Base-by-base conservation (phyloP, 2,113 vertebrate species). In the Atlantisia rogersi region DNA sequence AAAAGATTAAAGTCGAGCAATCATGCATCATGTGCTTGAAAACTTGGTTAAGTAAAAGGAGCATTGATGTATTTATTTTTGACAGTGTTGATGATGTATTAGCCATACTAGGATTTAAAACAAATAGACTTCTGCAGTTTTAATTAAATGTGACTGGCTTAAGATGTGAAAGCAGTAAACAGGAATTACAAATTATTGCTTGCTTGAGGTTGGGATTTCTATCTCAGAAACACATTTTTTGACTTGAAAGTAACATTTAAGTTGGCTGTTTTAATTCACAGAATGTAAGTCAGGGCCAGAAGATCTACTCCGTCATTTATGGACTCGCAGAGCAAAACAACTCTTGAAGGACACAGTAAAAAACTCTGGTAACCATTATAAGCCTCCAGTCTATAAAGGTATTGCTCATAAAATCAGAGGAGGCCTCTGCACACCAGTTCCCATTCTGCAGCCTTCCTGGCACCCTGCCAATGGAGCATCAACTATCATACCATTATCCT, bases 121-220 rank as follows among this genome's bases (percentile, higher is more conserved):
- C 15, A 90, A 94, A 84, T 70, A 77, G n/a, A 55, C 26, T 73
- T 68, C 46, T 81, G 62, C 62, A 67, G 63, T 65, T 95, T 88
- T 96, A 84, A 91, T 95, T 86, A 92, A 70, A 90, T 77, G 25
- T 76, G 67, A 46, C 52, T 46, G 26, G 18, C 20, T 93, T 87
- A 74, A 91, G 91, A 88, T 69, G 48, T 73, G 60, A 80, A 87
- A 73, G 24, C 26, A 37, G 42, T 58, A 89, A 94, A 75, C 22
- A 70, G 46, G 46, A 85, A 48, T 76, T 65, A 53, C 9, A 88
- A 64, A 88, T 31, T 37, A 17, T 68, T 84, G 13, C 42, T 90
- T 95, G 48, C 18, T 21, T 78, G 58, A 76, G 59, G 46, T 70
- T 64, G 10, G 32, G 42, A 64, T 88, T 90, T 81, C 26, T 46